A percentile compares a stretch with the other conserved stretches of the same genome.
phyloP scores from a whole-genome alignment of 1,140 invertebrate species.

The Liolophura sinensis region DNA sequence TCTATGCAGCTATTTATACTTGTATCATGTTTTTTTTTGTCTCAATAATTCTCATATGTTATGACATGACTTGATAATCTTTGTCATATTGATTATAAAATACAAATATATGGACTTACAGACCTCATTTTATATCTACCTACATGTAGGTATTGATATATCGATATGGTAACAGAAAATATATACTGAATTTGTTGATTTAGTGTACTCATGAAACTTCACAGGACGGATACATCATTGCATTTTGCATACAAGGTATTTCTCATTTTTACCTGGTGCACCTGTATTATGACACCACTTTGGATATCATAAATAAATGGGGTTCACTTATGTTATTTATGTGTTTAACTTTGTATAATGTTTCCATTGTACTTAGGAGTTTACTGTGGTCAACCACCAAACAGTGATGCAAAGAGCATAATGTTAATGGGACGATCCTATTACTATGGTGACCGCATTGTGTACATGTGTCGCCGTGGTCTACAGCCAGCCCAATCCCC shows the following conservation, averaged over 20 bases:
- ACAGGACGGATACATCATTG: neutral
- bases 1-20: too few relatives aligned
- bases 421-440: conserved; percentile 60
- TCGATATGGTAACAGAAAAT: neutral
- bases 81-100: too few relatives aligned
- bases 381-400: conserved; percentile 55
- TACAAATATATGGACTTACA: too few relatives aligned
- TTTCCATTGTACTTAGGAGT: conserved; percentile 50
- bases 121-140: too few relatives aligned
- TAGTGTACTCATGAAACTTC: too few relatives aligned
- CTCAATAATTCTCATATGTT: too few relatives aligned
- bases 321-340: neutral
- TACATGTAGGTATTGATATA: too few relatives aligned
- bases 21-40: too few relatives aligned
- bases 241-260: neutral
- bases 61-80: too few relatives aligned
- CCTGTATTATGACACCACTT: neutral
- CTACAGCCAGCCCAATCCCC: conserved; percentile 38
- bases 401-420: conserved; percentile 40
- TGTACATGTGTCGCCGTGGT: conserved; percentile 58
- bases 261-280: neutral
- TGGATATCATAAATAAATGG: neutral
- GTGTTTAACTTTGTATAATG: neutral
- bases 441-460: conserved; percentile 59
- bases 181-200: neutral